Evolutionary conservation across 1,140 invertebrate species (phyloP).

Genomic region (Hycleus cichorii): DNA sequence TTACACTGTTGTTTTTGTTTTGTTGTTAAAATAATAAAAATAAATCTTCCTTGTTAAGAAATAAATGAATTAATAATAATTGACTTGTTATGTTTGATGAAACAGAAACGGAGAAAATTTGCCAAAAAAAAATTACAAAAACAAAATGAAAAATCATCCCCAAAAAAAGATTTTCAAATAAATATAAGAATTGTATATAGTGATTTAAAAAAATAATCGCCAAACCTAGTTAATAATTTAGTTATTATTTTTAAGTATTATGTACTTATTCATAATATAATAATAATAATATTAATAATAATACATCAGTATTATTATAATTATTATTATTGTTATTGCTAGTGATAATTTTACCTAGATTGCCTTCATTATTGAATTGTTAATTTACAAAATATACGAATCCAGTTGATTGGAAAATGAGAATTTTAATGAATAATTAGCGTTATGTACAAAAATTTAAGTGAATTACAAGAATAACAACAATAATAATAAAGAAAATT

Average conservation of each 20-base stretch:
- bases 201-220: conserved; percentile 14
- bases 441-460: conserved; percentile 16
- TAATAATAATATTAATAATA: neutral
- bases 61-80: too few species aligned
- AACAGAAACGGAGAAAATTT: too few species aligned
- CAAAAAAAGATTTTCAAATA: conserved; percentile 2
- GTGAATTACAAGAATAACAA: too few species aligned
- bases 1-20: too few species aligned
- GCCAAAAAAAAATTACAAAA: neutral
- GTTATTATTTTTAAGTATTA: too few species aligned
- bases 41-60: too few species aligned
- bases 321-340: conserved; percentile 16
- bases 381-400: too few species aligned
- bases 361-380: conserved; percentile 12
- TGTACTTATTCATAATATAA: neutral
- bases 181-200: conserved; percentile 2
- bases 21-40: too few species aligned
- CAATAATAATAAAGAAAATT: too few species aligned
- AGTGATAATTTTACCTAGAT: conserved; percentile 20
- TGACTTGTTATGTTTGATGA: too few species aligned
- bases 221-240: conserved; percentile 4
- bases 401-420: too few species aligned
- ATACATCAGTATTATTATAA: conserved; percentile 6
- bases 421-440: conserved; percentile 12
- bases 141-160: conserved; percentile 4